Percentiles rank a stretch among this genome's conserved stretches.
phyloP scores from a whole-genome alignment of 2,113 vertebrate genomes.

The Sapayoa aenigma region DNA sequence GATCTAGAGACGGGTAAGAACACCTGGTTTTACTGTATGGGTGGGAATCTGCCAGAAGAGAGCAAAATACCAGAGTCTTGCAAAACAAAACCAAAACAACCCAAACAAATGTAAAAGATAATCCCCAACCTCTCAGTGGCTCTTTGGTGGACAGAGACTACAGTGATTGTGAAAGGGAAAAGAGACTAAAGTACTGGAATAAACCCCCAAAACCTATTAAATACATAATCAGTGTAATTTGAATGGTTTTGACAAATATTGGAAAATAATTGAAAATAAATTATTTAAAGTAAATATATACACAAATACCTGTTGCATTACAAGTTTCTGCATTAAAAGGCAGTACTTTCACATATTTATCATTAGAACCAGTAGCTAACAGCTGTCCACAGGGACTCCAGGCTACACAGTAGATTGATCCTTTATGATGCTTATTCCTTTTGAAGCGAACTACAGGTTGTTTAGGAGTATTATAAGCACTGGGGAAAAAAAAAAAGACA shows the following conservation, averaged over 20 bases:
- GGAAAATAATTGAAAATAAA: neutral
- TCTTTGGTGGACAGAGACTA: neutral
- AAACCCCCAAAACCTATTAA: neutral
- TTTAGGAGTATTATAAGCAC: conserved; percentile 75
- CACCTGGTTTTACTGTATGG: neutral
- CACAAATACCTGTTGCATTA: conserved; percentile 89
- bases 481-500: conserved; percentile 16
- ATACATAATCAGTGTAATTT: neutral
- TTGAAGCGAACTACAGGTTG: conserved; percentile 91
- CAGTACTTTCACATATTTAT: conserved; percentile 97
- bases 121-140: neutral
- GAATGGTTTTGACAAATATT: neutral
- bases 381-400: conserved; percentile 97
- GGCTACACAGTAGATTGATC: conserved; percentile 97
- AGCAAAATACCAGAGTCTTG: neutral
- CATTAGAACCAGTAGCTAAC: conserved; percentile 95
- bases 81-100: neutral
- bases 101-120: neutral
- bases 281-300: neutral
- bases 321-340: conserved; percentile 94
- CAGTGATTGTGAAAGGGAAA: neutral
- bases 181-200: neutral
- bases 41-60: neutral
- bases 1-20: neutral
- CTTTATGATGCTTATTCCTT: conserved; percentile 98